Conservation (phyloP, 1,140 invertebrate species). For the Sinella curviseta region DNA sequence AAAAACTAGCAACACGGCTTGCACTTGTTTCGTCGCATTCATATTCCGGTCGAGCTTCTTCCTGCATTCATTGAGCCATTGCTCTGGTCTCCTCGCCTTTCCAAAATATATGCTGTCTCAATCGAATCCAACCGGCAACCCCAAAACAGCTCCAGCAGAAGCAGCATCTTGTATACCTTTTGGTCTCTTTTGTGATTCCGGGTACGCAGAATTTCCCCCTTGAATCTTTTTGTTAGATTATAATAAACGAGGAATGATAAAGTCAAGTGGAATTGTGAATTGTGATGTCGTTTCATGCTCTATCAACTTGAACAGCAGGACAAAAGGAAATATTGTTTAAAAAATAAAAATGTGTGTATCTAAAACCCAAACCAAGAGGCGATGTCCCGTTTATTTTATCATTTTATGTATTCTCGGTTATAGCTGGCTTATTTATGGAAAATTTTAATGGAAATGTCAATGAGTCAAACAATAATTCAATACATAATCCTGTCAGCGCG, state of each 20-base stretch:
- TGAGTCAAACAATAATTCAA: too few species aligned
- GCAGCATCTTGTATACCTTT: background rate
- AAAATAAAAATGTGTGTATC: background rate
- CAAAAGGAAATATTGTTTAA: background rate
- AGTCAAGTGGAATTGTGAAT: slow-evolving; percentile 10
- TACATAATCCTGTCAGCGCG: too few species aligned
- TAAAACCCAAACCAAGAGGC: too few species aligned
- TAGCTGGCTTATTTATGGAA: too few species aligned
- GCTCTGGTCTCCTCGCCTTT: background rate
- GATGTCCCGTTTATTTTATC: too few species aligned
- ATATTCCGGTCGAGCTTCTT: background rate
- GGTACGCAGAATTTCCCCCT: background rate
- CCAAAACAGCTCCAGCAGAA: background rate
- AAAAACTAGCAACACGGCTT: too few species aligned
- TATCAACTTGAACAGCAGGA: background rate
- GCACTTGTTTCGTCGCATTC: background rate
- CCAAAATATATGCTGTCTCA: background rate
- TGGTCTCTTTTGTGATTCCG: background rate
- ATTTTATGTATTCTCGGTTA: too few species aligned
- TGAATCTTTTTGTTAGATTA: background rate
- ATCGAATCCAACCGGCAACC: background rate
- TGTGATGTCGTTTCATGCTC: slow-evolving; percentile 1
- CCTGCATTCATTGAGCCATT: background rate
- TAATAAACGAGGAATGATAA: slow-evolving; percentile 1
- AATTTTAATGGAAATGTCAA: too few species aligned